Evolutionary conservation across 2,888 invertebrate genomes (phyloP).

Genomic region (Tuta absoluta): DNA sequence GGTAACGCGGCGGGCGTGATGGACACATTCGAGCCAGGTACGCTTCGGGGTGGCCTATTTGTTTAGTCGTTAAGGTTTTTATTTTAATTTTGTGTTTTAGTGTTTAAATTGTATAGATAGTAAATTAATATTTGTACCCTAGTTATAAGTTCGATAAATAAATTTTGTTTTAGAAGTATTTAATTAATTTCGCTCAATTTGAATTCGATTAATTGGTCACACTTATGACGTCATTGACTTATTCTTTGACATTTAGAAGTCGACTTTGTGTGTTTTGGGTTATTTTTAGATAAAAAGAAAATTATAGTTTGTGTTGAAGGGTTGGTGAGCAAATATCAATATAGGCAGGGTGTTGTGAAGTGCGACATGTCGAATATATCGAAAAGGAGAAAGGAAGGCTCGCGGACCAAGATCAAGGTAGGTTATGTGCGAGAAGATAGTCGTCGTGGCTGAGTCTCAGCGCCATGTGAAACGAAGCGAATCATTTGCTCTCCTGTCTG

Average conservation of each 20-base stretch:
- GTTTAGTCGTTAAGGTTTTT: no score
- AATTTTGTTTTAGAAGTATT: no score
- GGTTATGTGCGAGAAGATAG: constrained; percentile 38
- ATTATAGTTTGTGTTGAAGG: constrained; percentile 37
- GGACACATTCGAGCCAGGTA: no score
- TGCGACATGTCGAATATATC: constrained; percentile 76
- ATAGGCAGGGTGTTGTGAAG: constrained; percentile 6
- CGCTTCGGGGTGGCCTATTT: no score
- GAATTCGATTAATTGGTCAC: not conserved
- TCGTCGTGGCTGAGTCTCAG: constrained; percentile 42
- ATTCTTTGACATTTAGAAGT: constrained; percentile 1
- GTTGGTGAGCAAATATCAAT: not conserved
- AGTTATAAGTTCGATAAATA: no score
- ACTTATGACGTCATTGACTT: not conserved
- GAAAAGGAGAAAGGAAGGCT: constrained; percentile 75
- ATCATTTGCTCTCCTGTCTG: not conserved
- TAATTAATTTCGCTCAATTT: no score
- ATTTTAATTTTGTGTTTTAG: no score
- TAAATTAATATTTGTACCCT: no score
- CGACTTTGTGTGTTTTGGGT: constrained; percentile 29
- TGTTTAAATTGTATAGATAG: no score
- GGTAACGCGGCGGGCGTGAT: no score
- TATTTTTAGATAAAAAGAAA: constrained; percentile 40
- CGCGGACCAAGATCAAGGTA: constrained; percentile 79
- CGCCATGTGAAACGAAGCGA: not conserved